These are phyloP conservation scores for Lampris incognitus DNA, from an alignment of 2,113 vertebrate species.

Conservation along the genomic window DNA sequence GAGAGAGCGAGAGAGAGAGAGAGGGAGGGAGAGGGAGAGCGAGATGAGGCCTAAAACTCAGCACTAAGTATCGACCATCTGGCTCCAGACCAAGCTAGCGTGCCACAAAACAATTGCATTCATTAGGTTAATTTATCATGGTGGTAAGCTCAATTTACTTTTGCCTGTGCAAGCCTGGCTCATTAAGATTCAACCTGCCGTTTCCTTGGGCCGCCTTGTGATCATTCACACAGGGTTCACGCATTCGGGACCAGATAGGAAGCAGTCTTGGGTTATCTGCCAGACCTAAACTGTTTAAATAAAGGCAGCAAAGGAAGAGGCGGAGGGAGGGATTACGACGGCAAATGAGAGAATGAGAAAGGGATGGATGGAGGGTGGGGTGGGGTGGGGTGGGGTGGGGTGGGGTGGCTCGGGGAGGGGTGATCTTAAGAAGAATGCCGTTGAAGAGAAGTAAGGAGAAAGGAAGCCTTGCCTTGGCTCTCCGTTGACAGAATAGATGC, in stretches of 20 bases:
- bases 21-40: slow-evolving; percentile 25
- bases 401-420: slow-evolving; percentile 57
- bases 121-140: slow-evolving; percentile 86
- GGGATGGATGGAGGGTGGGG: slow-evolving; percentile 1
- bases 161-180: slow-evolving; percentile 76
- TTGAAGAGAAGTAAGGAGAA: slow-evolving; percentile 56
- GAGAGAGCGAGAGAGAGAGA: slow-evolving; percentile 16
- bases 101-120: slow-evolving; percentile 83
- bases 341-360: slow-evolving; percentile 73
- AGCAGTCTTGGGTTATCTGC: slow-evolving; percentile 78
- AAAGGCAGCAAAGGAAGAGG: slow-evolving; percentile 66
- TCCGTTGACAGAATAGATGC: slow-evolving; percentile 68
- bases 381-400: slow-evolving; percentile 30
- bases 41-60: slow-evolving; percentile 60
- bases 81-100: slow-evolving; percentile 80
- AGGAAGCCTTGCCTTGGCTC: slow-evolving; percentile 55
- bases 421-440: slow-evolving; percentile 70
- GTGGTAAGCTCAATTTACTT: slow-evolving; percentile 85
- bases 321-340: slow-evolving; percentile 71
- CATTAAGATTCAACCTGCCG: slow-evolving; percentile 81
- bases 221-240: slow-evolving; percentile 77
- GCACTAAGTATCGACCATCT: slow-evolving; percentile 81
- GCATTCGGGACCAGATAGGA: slow-evolving; percentile 76
- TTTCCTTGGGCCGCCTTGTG: slow-evolving; percentile 78
- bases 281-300: slow-evolving; percentile 77